Evolutionary conservation across 2,113 vertebrate genomes (phyloP), one percentile per base, ranked within the genome.

Genomic region (Marmota flaviventris): DNA sequence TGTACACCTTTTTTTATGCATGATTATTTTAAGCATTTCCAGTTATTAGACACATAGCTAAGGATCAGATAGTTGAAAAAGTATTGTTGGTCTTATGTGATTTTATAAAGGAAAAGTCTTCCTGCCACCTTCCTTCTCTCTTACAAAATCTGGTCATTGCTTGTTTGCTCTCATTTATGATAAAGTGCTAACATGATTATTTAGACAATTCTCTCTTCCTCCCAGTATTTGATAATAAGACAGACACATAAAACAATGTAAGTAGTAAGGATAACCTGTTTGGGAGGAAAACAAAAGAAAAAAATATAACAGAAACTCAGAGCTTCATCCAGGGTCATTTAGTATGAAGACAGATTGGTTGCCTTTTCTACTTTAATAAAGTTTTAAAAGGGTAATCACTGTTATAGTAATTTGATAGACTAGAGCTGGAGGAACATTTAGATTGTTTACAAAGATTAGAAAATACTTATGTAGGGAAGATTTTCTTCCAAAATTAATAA

Each of bases 11-110:
- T 70, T 51, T 81, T 77, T 89, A 89, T 81, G 18, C 22, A 37
- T 34, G 18, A 48, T 85, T 67, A 76, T 91, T 91, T 93, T 82
- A 92, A 91, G 13, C 37, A 95, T 13, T 93, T 95, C 48, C 13
- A 84, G 5, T 79, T 93, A 81, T 58, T 61, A 79, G 32, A 81
- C n/a, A 77, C 14, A 77, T 79, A 81, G 7, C 4, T 93, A 91
- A 87, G 16, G 34, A 92, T 67, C 11, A 84, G 27, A 78, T 1
- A 42, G 63, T 79, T 94, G 22, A 92, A 96, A 95, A 93, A 87
- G 72, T 87, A 34, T 25, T 79, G 51, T 78, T 51, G 32, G 18
- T 82, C 34, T 89, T 27, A 79, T 42, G 10, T 72, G 81, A 72
- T 86, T 92, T 95, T 29, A 32, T 42, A 45, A 37, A 88, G n/a